These are phyloP conservation scores for Philonicus albiceps DNA, from an alignment of 2,888 invertebrate species.

Conservation along the genomic window DNA sequence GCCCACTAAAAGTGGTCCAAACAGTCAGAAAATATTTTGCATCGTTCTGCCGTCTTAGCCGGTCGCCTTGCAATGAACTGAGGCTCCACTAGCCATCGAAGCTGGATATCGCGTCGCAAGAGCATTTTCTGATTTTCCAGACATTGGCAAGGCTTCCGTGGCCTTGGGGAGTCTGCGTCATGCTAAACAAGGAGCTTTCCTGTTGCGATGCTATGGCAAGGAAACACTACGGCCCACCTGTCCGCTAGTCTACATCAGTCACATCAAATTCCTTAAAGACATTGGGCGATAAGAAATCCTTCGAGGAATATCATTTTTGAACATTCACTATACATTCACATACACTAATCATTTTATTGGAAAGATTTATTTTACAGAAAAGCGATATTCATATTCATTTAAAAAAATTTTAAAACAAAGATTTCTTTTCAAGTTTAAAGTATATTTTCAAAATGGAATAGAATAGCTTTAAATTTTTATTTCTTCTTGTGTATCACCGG, in stretches of 20 bases:
- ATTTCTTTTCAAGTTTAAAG: not conserved
- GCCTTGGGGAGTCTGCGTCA: slow-evolving; percentile 27
- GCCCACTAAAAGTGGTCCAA: not conserved
- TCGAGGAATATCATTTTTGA: too few species aligned
- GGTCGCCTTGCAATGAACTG: not conserved
- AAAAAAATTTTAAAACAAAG: too few species aligned
- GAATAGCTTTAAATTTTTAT: too few species aligned
- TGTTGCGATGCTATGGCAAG: not conserved
- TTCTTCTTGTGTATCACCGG: too few species aligned
- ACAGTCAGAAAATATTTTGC: not conserved
- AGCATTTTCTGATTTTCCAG: not conserved
- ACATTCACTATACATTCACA: too few species aligned
- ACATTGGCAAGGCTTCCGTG: slow-evolving; percentile 5
- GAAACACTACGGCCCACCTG: not conserved
- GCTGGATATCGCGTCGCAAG: not conserved
- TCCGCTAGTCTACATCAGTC: not conserved
- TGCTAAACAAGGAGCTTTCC: not conserved
- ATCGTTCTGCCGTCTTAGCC: not conserved
- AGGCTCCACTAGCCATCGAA: not conserved
- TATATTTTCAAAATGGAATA: not conserved
- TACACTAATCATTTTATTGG: too few species aligned
- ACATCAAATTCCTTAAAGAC: not conserved
- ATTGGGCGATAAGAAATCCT: not conserved
- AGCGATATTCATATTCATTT: too few species aligned
- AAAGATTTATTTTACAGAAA: too few species aligned